phyloP scores from a whole-genome alignment of 2,797 vertebrate species.

The Anas capensis region DNA sequence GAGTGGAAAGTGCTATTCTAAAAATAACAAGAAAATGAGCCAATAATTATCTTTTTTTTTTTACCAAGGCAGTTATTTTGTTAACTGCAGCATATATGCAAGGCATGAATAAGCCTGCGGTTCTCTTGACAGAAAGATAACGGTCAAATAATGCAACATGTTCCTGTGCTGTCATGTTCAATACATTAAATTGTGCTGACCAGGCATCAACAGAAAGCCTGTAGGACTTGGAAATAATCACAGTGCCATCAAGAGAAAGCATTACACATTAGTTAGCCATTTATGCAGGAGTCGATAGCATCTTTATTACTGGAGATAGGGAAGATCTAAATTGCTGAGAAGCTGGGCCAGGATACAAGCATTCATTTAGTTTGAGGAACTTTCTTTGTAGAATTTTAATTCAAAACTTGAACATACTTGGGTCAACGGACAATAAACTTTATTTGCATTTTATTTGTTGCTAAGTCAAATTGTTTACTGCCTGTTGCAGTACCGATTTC shows the following conservation, averaged over 20 bases:
- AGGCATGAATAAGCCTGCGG: constrained; percentile 23
- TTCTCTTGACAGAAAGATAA: constrained; percentile 38
- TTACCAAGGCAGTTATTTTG: constrained; percentile 5
- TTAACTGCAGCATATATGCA: not conserved
- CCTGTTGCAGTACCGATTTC: not conserved
- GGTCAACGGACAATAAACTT: not conserved
- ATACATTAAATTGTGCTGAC: not conserved
- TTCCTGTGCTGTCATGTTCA: constrained; percentile 21
- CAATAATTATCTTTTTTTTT: constrained; percentile 39
- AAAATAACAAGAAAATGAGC: constrained; percentile 36
- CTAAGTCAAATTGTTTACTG: not conserved
- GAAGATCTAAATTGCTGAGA: not conserved
- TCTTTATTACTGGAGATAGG: not conserved
- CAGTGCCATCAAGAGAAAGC: not conserved
- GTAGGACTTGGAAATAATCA: not conserved
- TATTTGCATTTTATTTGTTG: not conserved
- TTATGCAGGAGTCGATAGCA: not conserved
- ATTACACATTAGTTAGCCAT: not conserved
- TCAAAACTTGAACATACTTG: not conserved
- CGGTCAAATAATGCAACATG: constrained; percentile 20
- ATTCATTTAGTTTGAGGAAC: not conserved
- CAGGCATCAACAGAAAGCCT: constrained; percentile 7
- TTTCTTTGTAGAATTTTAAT: not conserved
- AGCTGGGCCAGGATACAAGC: not conserved
- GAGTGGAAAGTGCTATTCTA: not conserved